Base-by-base conservation (phyloP, 2,797 vertebrate species). In the Anabacerthia variegaticeps region DNA sequence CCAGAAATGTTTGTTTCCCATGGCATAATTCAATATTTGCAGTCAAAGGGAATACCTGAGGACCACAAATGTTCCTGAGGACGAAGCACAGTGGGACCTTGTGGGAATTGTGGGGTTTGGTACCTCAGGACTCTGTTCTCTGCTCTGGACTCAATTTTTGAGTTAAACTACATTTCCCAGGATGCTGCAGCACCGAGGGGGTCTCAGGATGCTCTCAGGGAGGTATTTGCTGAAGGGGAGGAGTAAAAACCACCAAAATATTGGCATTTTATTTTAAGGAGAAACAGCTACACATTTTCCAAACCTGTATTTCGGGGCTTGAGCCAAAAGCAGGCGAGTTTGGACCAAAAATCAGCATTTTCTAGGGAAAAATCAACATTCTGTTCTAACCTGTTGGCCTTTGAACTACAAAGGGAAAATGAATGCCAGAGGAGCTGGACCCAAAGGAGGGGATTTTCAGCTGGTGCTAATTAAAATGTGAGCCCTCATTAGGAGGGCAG, bases 1-100 rank as follows among this genome's bases (percentile, higher is more conserved):
- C 91, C 86, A 94, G 54, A 74, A 86, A 34, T 46, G 54, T 86
- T 93, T 92, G 37, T 37, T 84, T 81, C 78, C 66, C 30, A n/a
- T 23, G 58, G 76, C n/a, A 72, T 81, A 54, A 72, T 81, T 91
- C 30, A 56, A 9, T 59, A 46, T 59, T 75, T 41, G 16, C 65
- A 78, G 62, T 32, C 66, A 66, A 91, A 92, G 62, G 89, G 93
- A 96, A 92, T 69, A 36, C 17, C 39, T 37, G 20, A 76, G 72
- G 26, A 43, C 83, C 77, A 34, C 67, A 76, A 75, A 79, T 27
- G 12, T 88, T 92, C 63, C 65, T 27, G 17, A 44, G 63, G 71
- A 78, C 61, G 69, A 91, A 91, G 24, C 36, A 23, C 54, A 32
- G 74, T 28, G 27, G 44, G 41, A 73, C 6, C 48, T 56, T 41